These are phyloP conservation scores for Agonopterix alstromeriana DNA, from an alignment of 2,888 invertebrate species.

Conservation along the genomic window DNA sequence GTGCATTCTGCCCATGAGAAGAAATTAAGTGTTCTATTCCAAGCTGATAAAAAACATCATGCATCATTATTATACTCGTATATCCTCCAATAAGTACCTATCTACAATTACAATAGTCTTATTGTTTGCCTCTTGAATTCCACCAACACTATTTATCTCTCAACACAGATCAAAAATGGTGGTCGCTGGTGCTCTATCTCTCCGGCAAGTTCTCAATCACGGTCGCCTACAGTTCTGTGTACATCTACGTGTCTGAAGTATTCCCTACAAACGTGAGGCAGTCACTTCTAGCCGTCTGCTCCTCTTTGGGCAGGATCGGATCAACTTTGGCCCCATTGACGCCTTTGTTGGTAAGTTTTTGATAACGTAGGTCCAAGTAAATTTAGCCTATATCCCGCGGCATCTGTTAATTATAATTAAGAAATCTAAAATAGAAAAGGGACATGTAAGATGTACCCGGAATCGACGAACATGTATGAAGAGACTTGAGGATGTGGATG, in stretches of 20 bases:
- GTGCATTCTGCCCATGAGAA: too few relatives aligned
- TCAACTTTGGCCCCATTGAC: conserved; percentile 81
- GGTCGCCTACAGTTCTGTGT: conserved; percentile 79
- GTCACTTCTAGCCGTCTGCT: conserved; percentile 79
- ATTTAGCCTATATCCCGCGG: not conserved
- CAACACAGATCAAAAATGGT: conserved; percentile 48
- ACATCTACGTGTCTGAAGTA: conserved; percentile 82
- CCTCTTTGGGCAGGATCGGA: conserved; percentile 80
- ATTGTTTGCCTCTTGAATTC: not conserved
- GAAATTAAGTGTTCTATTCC: too few relatives aligned
- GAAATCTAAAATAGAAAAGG: too few relatives aligned
- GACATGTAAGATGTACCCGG: too few relatives aligned
- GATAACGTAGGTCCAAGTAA: not conserved
- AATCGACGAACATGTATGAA: too few relatives aligned
- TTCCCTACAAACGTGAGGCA: conserved; percentile 81
- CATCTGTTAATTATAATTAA: too few relatives aligned
- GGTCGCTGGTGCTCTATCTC: conserved; percentile 73
- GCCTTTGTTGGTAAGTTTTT: conserved; percentile 75
- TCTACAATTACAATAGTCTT: too few relatives aligned
- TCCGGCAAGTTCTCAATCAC: conserved; percentile 82
- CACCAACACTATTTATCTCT: not conserved
- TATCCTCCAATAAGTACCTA: too few relatives aligned
- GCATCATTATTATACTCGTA: too few relatives aligned
- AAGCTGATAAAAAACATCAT: too few relatives aligned
- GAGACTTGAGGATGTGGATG: too few relatives aligned